Evolutionary conservation across 2,797 vertebrate species (phyloP).

Genomic region (Coregonus suidteri): DNA sequence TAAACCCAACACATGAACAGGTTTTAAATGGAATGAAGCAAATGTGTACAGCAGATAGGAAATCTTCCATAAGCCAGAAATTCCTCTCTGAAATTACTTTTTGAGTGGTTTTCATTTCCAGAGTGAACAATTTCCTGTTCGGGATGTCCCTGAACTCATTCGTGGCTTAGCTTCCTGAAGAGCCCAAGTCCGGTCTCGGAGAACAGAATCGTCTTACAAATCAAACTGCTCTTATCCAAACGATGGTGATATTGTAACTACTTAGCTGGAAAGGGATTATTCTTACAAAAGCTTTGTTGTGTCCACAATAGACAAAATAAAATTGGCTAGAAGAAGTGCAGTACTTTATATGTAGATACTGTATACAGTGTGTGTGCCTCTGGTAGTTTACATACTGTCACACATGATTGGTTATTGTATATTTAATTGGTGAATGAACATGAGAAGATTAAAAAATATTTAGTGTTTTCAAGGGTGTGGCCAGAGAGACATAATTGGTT

Average conservation of each 20-base stretch:
- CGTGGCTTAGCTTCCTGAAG: slow-evolving; percentile 30
- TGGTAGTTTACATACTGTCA: too few species aligned
- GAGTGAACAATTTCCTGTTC: slow-evolving; percentile 59
- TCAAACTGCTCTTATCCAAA: slow-evolving; percentile 8
- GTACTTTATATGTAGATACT: too few species aligned
- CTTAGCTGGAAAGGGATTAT: neutral
- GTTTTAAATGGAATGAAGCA: slow-evolving; percentile 2
- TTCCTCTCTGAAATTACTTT: slow-evolving; percentile 44
- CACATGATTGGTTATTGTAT: too few species aligned
- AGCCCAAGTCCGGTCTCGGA: neutral
- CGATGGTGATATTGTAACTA: neutral
- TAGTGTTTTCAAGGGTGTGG: too few species aligned
- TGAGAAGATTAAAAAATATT: too few species aligned
- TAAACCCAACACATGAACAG: neutral
- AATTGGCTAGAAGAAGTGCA: too few species aligned
- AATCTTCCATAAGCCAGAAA: slow-evolving; percentile 57
- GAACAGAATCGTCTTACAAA: slow-evolving; percentile 39
- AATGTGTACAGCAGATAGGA: slow-evolving; percentile 29
- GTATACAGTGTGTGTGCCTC: too few species aligned
- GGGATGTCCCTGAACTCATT: slow-evolving; percentile 26
- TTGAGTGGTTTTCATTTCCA: slow-evolving; percentile 56
- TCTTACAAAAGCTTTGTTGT: neutral
- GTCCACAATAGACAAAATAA: too few species aligned
- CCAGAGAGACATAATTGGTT: too few species aligned
- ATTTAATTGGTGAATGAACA: too few species aligned